A percentile compares a stretch with the other conserved stretches of the same genome.
These are phyloP conservation scores for Argya squamiceps DNA, from an alignment of 2,797 vertebrate genomes.

Conservation along the genomic window DNA sequence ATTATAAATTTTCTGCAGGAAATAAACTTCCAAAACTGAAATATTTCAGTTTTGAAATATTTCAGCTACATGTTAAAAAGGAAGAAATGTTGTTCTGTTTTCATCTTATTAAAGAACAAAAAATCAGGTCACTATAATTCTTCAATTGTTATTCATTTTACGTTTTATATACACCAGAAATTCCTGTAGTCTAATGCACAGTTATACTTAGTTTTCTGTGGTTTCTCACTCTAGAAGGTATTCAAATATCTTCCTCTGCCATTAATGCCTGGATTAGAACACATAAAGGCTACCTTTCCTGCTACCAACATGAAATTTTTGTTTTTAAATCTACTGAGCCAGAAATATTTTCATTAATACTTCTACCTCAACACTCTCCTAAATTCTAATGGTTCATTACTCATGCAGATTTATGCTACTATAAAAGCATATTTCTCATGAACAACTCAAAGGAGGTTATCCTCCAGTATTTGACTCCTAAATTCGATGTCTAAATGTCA, in stretches of 20 bases:
- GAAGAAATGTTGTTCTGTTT: accelerated
- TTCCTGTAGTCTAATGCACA: neutral
- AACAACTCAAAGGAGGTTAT: neutral
- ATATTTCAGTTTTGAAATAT: neutral
- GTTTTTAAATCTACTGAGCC: neutral
- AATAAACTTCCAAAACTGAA: neutral
- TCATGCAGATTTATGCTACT: neutral
- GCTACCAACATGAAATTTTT: neutral
- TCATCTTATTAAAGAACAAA: neutral
- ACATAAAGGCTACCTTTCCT: neutral
- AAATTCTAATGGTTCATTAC: neutral
- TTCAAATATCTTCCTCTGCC: neutral
- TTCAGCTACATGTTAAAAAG: neutral
- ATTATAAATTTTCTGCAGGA: neutral
- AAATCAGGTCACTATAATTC: neutral
- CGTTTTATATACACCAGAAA: neutral
- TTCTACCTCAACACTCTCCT: neutral
- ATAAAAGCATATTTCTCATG: neutral
- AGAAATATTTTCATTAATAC: neutral
- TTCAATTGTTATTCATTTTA: neutral
- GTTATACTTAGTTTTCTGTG: neutral
- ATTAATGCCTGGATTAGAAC: neutral
- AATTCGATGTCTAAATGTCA: neutral
- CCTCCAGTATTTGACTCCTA: neutral
- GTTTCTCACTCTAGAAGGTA: neutral